A percentile compares a stretch with the other conserved stretches of the same genome.
Conservation (phyloP, 1,140 invertebrate genomes). For the Acarapis woodi region DNA sequence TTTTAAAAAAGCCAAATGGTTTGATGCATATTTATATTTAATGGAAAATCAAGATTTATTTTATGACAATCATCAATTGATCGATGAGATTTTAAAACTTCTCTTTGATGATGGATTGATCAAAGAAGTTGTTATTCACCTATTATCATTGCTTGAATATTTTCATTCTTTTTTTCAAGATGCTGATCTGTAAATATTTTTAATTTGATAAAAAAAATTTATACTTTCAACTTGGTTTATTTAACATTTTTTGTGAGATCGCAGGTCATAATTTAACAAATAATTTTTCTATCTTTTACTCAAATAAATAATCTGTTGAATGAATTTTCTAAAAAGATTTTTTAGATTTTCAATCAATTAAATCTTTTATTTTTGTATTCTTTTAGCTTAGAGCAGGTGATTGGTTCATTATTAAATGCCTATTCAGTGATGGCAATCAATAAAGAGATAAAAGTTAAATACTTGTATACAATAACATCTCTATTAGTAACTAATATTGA, state of each 20-base stretch:
- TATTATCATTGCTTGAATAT: conserved; percentile 6
- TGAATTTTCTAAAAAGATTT: too few relatives aligned
- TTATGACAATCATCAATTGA: not conserved
- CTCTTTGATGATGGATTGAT: conserved; percentile 4
- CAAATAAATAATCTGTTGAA: too few relatives aligned
- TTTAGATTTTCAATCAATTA: too few relatives aligned
- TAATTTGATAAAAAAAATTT: too few relatives aligned
- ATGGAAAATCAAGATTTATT: too few relatives aligned
- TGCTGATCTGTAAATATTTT: conserved; percentile 4
- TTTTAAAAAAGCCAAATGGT: too few relatives aligned
- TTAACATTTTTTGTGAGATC: too few relatives aligned
- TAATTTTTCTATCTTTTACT: too few relatives aligned
- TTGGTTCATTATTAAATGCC: conserved; percentile 6
- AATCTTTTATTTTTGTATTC: conserved; percentile 1
- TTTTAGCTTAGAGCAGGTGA: conserved; percentile 2
- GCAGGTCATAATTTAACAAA: too few relatives aligned
- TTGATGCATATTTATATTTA: too few relatives aligned
- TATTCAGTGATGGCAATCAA: not conserved
- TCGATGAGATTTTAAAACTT: conserved; percentile 7
- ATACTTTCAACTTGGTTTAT: too few relatives aligned
- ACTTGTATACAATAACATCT: conserved; percentile 2
- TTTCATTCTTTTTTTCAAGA: not conserved
- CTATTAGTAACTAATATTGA: not conserved
- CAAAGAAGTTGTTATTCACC: conserved; percentile 1
- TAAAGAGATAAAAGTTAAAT: not conserved